These are phyloP conservation scores for Coregonus clupeaformis DNA, from an alignment of 2,113 vertebrate species.

Conservation along the genomic window DNA sequence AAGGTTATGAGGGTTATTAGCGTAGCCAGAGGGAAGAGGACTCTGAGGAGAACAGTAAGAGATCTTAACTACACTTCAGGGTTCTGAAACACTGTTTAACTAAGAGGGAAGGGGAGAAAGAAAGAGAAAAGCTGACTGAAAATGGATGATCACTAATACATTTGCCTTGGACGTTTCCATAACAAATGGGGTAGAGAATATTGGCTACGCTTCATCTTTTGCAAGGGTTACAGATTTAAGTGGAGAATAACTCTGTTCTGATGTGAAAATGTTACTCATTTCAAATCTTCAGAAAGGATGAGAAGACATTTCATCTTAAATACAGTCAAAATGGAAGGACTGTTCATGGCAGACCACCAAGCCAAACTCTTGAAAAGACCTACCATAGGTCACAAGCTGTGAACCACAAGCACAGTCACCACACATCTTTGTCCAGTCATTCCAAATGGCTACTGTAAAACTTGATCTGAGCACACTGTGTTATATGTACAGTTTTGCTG, in stretches of 20 bases:
- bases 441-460: constrained; percentile 64
- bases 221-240: background rate
- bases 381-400: constrained; percentile 50
- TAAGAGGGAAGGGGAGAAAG: background rate
- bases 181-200: background rate
- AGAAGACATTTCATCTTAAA: constrained; percentile 55
- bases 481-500: background rate
- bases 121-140: background rate
- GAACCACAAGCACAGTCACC: constrained; percentile 60
- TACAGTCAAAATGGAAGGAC: constrained; percentile 54
- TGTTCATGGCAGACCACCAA: constrained; percentile 58
- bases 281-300: constrained; percentile 64
- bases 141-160: background rate
- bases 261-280: constrained; percentile 48
- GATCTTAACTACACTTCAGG: constrained; percentile 16
- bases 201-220: background rate
- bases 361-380: constrained; percentile 56
- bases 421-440: constrained; percentile 38
- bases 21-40: constrained; percentile 5
- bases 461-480: constrained; percentile 38
- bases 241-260: background rate
- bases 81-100: constrained; percentile 17
- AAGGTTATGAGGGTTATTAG: constrained; percentile 6
- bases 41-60: constrained; percentile 12
- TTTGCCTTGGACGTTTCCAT: background rate